Evolutionary conservation across 2,797 vertebrate species (phyloP).

Genomic region (Chelidonichthys spinosus): DNA sequence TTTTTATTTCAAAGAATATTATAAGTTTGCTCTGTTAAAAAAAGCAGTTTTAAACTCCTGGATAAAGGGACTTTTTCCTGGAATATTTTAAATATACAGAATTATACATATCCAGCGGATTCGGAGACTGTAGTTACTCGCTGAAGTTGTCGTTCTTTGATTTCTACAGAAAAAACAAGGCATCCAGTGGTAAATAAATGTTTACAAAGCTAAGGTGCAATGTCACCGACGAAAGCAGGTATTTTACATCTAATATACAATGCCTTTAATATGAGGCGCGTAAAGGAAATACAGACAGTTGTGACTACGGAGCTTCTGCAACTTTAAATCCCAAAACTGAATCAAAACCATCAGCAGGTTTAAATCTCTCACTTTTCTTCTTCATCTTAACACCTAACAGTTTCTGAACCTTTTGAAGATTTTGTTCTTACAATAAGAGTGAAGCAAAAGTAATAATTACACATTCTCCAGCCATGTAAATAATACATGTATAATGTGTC

Average conservation of each 20-base stretch:
- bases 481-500: conserved; percentile 45
- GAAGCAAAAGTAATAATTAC: conserved; percentile 46
- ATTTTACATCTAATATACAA: conserved; percentile 81
- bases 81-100: conserved; percentile 83
- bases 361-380: conserved; percentile 16
- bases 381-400: conserved; percentile 31
- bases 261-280: conserved; percentile 63
- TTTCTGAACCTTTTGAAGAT: conserved; percentile 2
- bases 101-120: conserved; percentile 85
- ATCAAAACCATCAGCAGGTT: conserved; percentile 17
- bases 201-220: conserved; percentile 84
- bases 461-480: conserved; percentile 56
- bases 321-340: neutral
- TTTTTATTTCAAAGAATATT: conserved; percentile 83
- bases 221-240: conserved; percentile 74
- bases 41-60: conserved; percentile 81
- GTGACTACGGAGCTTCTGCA: no score
- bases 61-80: conserved; percentile 69
- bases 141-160: conserved; percentile 63
- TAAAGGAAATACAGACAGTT: conserved; percentile 50
- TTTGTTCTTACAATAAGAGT: conserved; percentile 42
- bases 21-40: conserved; percentile 84
- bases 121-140: conserved; percentile 71
- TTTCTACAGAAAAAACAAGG: conserved; percentile 81
- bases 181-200: conserved; percentile 86